Base-by-base conservation (phyloP, 2,888 invertebrate genomes). In the Eupithecia abbreviata region DNA sequence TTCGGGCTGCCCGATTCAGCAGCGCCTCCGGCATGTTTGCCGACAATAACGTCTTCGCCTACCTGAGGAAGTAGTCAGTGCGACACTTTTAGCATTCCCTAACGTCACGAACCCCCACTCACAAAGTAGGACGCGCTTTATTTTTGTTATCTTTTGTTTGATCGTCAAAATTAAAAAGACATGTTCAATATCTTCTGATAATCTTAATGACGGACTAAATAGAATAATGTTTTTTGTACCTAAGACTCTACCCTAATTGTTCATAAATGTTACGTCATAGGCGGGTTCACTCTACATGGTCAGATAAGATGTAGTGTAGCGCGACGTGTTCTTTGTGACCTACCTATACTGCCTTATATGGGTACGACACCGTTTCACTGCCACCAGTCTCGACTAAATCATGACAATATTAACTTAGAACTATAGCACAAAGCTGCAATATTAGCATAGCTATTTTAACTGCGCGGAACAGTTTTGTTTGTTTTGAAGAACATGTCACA, bases 311-410 rank as follows among this genome's bases (percentile, higher is more conserved):
- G 85, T 82, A 82, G 85, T 85, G 85, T 82, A 82, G 84, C 83
- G 83, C 84, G 83, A 81, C 84, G 81, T 83, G 84, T 82, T 83
- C 82, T 85, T 82, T 84, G 83, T 90, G 89, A 91, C 91, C 91
- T 88, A 91, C 90, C 90, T 88, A 87, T 84, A 86, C 88, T 73
- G 68, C 92, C 92, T 85, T 91, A 92, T 86, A 93, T 90, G 93
- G 93, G 75, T 84, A 89, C 86, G 87, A 88, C 87, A 88, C 88
- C 87, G 89, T 47, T 85, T 89, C 84, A 85, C 89, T 85, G 85
- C 85, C 87, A 86, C 85, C 86, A 85, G 88, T 84, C 86, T 85
- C 89, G 86, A 85, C 87, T 87, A 90, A 90, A 90, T 90, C 90
- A 90, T 89, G 87, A 86, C 87, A 89, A 89, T 90, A 90, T 92